Evolutionary conservation across 2,113 vertebrate genomes (phyloP), one percentile per base, ranked within the genome.

Genomic region (Campylomormyrus numenius): DNA sequence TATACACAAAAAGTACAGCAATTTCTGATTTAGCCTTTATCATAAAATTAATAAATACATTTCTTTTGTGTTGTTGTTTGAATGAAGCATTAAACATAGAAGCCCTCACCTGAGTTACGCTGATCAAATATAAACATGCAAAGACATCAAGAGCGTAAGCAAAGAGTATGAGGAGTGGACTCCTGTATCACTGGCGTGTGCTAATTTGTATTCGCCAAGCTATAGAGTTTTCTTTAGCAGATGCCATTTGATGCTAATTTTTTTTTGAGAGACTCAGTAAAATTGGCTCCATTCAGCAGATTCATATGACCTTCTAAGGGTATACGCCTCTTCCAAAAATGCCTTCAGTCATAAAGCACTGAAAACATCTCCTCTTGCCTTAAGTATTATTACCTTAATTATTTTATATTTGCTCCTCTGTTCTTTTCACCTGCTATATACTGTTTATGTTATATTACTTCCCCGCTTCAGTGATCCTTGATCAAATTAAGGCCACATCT

Each of bases 191-290:
- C 89, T 74, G 45, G 45, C 11, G 89, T 88, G 62, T 85, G 52
- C 88, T 91, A 88, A 92, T 91, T 90, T 89, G 89, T 90, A 92
- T 91, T 92, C 91, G 53, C 83, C 42, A 89, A 31, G 86, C 90
- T 87, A 19, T 87, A 86, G 89, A 90, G 58, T 90, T 92, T 92
- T 86, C 90, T 90, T 83, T 85, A 90, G 91, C 80, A 92, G 89
- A 77, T 91, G 88, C 87, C 89, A 91, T 90, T 90, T 92, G 89
- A 91, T 86, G 89, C 90, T 56, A 58, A 89, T 87, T 91, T 89
- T 87, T 80, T 80, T 35, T 19, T 49, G 90, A 39, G 48, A 86
- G 77, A 91, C 89, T 53, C 85, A 91, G 66, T 83, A 90, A 90
- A 90, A 91, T 90, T 88, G 88, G 88, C 85, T 92, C 86, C 58